phyloP scores from a whole-genome alignment of 1,140 invertebrate genomes.

The Gryon sp. region DNA sequence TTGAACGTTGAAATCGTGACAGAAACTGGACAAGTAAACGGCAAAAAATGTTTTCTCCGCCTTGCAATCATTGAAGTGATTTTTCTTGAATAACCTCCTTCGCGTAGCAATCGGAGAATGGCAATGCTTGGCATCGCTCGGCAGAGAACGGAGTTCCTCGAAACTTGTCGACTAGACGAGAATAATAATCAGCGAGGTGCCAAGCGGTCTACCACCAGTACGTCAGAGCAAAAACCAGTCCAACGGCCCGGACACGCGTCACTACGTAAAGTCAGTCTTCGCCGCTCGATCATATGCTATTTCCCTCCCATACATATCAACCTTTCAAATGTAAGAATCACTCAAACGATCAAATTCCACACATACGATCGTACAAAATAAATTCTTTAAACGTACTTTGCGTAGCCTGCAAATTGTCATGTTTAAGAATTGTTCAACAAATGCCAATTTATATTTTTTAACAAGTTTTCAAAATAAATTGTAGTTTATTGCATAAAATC shows the following conservation, averaged over 20 bases:
- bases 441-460: constrained; percentile 7
- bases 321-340: constrained; percentile 46
- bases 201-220: constrained; percentile 75
- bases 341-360: constrained; percentile 43
- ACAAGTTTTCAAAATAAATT: constrained; percentile 7
- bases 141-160: constrained; percentile 58
- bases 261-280: constrained; percentile 55
- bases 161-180: constrained; percentile 61
- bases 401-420: constrained; percentile 9
- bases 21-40: constrained; percentile 18
- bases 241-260: constrained; percentile 66
- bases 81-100: constrained; percentile 56
- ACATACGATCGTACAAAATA: constrained; percentile 13
- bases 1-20: constrained; percentile 11
- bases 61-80: constrained; percentile 36
- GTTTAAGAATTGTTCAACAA: constrained; percentile 6
- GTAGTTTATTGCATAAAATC: too few species aligned
- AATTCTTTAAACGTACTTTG: constrained; percentile 28
- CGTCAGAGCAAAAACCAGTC: constrained; percentile 72
- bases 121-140: constrained; percentile 45
- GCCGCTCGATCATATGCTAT: constrained; percentile 53
- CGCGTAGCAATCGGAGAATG: constrained; percentile 50
- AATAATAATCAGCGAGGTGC: constrained; percentile 71
- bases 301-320: constrained; percentile 54
- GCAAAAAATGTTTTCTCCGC: constrained; percentile 45